phyloP scores from a whole-genome alignment of 2,797 vertebrate genomes.

The Steatocranus sp. region DNA sequence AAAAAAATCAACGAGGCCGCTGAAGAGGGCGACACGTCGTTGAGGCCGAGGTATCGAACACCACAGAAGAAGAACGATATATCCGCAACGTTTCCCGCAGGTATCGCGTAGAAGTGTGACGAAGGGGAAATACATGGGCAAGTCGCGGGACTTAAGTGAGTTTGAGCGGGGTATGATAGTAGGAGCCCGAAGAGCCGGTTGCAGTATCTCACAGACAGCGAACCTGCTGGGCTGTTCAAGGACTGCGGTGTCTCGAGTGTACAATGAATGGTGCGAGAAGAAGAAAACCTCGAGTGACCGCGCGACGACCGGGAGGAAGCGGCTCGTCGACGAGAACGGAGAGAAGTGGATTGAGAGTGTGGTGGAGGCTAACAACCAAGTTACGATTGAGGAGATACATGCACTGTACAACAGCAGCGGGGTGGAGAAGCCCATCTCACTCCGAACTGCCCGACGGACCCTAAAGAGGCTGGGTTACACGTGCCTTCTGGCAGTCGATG shows the following conservation, averaged over 20 bases:
- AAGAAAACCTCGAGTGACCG: not conserved
- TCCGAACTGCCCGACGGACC: not conserved
- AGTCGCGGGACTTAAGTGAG: not conserved
- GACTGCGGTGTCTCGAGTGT: not conserved
- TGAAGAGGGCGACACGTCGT: not conserved
- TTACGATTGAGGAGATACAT: not conserved
- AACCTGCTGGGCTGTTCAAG: not conserved
- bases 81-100: not conserved
- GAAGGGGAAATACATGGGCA: not conserved
- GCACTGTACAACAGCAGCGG: not conserved
- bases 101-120: not conserved
- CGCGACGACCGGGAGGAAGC: not conserved
- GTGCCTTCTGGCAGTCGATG: not conserved
- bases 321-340: not conserved
- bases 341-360: not conserved
- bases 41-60: not conserved
- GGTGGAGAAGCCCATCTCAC: not conserved
- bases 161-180: not conserved
- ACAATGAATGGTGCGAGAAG: not conserved
- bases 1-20: not conserved
- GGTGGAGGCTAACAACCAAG: not conserved
- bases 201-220: not conserved
- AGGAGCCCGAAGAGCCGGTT: not conserved
- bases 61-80: not conserved
- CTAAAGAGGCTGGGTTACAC: not conserved